Conservation (phyloP, 2,797 vertebrate species). For the Momotus momota region DNA sequence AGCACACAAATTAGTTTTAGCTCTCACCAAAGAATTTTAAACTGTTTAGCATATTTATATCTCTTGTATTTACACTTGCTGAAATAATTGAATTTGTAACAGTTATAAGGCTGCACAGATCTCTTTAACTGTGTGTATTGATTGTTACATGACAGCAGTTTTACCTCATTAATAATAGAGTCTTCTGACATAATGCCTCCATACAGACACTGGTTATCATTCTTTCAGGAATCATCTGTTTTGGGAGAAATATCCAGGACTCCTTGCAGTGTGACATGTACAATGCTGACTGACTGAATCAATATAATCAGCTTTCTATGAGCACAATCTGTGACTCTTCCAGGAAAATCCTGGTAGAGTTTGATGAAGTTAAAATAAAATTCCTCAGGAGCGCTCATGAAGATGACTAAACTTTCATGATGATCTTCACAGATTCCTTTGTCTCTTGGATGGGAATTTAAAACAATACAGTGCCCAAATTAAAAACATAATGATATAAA, state of each 20-base stretch:
- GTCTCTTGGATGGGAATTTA: slow-evolving; percentile 10
- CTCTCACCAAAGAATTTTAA: slow-evolving; percentile 42
- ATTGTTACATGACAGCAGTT: slow-evolving; percentile 41
- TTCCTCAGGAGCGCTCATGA: neutral
- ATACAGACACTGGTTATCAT: slow-evolving; percentile 12
- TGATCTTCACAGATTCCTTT: neutral
- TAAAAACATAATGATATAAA: slow-evolving; percentile 16
- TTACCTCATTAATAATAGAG: slow-evolving; percentile 72
- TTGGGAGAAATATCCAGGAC: neutral
- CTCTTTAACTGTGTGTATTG: slow-evolving; percentile 41
- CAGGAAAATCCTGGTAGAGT: neutral
- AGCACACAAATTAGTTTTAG: slow-evolving; percentile 48
- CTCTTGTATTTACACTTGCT: slow-evolving; percentile 65
- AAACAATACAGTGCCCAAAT: slow-evolving; percentile 11
- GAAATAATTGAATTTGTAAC: slow-evolving; percentile 73
- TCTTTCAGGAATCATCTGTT: slow-evolving; percentile 30
- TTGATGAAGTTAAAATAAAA: neutral
- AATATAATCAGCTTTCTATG: slow-evolving; percentile 16
- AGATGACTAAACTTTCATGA: neutral
- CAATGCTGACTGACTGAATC: slow-evolving; percentile 22
- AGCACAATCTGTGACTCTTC: neutral
- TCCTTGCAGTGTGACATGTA: slow-evolving; percentile 12
- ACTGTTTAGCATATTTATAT: slow-evolving; percentile 60
- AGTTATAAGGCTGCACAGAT: slow-evolving; percentile 6
- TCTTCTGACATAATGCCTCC: slow-evolving; percentile 31